phyloP scores from a whole-genome alignment of 2,888 invertebrate species.

The Exephanes ischioxanthus region DNA sequence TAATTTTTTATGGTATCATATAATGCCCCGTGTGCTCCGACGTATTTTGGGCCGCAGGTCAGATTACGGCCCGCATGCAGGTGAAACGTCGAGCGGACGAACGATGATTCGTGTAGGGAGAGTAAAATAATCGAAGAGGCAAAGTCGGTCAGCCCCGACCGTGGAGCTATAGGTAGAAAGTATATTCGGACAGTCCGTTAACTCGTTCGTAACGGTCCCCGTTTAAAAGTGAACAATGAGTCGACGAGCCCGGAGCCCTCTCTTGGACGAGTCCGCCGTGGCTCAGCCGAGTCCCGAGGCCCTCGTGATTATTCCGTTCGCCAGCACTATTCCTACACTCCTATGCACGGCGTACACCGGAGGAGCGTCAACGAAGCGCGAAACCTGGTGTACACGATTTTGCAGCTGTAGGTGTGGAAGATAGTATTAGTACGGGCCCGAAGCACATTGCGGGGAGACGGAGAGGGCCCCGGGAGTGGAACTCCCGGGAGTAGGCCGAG shows the following conservation, averaged over 20 bases:
- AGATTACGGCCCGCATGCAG: neutral
- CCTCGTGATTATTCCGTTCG: constrained; percentile 12
- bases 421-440: constrained; percentile 25
- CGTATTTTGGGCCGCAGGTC: neutral
- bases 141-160: constrained; percentile 50
- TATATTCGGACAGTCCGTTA: constrained; percentile 69
- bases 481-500: constrained; percentile 69
- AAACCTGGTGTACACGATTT: constrained; percentile 61
- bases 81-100: constrained; percentile 4
- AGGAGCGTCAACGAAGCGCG: constrained; percentile 59
- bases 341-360: neutral
- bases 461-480: constrained; percentile 41
- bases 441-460: constrained; percentile 41
- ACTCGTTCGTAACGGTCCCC: constrained; percentile 65
- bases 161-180: constrained; percentile 60
- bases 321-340: neutral
- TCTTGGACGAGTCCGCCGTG: constrained; percentile 55
- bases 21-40: neutral
- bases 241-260: constrained; percentile 37
- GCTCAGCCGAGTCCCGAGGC: neutral
- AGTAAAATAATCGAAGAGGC: constrained; percentile 45
- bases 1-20: constrained; percentile 3
- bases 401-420: constrained; percentile 11
- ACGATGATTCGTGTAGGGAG: constrained; percentile 26
- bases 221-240: constrained; percentile 65